These are phyloP conservation scores for Ellobium chinense DNA, from an alignment of 2,888 invertebrate species.

Conservation along the genomic window DNA sequence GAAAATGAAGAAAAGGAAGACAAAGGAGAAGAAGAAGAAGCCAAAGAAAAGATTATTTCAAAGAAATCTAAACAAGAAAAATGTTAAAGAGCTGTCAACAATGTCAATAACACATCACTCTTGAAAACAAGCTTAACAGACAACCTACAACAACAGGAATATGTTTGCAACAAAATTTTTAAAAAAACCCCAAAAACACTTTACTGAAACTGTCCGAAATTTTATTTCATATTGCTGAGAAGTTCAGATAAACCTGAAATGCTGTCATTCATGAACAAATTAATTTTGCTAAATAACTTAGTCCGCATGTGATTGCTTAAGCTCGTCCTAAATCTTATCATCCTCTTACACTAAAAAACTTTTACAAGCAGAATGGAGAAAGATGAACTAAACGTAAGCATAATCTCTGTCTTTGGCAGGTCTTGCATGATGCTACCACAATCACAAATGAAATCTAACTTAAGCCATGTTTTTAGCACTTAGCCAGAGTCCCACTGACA, in stretches of 20 bases:
- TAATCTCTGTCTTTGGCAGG: no score
- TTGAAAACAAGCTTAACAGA: no score
- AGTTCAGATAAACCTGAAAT: background rate
- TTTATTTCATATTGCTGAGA: constrained; percentile 51
- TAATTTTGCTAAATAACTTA: background rate
- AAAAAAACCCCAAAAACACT: background rate
- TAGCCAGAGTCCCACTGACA: no score
- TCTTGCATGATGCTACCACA: no score
- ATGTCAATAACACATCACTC: no score
- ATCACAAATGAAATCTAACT: no score
- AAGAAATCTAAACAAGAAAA: background rate
- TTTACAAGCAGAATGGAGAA: background rate
- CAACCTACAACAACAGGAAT: background rate
- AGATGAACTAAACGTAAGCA: background rate
- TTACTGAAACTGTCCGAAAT: constrained; percentile 14
- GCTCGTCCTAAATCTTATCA: background rate
- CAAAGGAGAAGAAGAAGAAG: background rate
- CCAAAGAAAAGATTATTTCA: background rate
- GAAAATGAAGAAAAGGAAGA: no score
- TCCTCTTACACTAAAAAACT: background rate
- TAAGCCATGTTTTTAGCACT: no score
- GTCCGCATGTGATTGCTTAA: no score
- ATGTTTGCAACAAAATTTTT: background rate
- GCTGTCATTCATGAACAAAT: background rate
- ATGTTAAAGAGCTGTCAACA: background rate